Evolutionary conservation across 2,113 vertebrate species (phyloP).

Genomic region (Chlorodrepanis virens): DNA sequence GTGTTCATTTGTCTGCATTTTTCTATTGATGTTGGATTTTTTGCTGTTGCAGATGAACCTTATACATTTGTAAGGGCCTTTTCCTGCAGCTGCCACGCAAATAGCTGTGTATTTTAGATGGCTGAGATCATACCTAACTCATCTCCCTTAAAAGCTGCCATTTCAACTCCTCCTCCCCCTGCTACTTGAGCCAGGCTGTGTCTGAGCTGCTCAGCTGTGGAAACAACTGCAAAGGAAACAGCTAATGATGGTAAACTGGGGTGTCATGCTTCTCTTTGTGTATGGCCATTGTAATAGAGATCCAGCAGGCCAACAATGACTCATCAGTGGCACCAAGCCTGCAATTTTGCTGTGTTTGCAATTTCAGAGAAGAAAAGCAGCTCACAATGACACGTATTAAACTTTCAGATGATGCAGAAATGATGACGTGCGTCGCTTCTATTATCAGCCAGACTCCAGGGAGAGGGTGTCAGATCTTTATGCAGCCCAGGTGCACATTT

Average conservation of each 20-base stretch:
- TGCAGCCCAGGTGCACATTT: conserved; percentile 30
- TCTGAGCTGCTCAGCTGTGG: not conserved
- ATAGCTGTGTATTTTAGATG: not conserved
- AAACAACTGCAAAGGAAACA: not conserved
- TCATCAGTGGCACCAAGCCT: conserved; percentile 44
- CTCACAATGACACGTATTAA: conserved; percentile 49
- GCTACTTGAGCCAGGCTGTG: not conserved
- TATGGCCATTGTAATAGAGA: not conserved
- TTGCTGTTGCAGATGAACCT: not conserved
- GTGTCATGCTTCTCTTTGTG: not conserved
- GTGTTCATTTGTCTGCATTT: not conserved
- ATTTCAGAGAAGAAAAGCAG: conserved; percentile 31
- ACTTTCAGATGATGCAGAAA: conserved; percentile 53
- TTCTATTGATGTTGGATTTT: not conserved
- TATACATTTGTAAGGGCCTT: not conserved
- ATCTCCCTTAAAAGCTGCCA: not conserved
- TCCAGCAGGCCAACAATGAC: conserved; percentile 26
- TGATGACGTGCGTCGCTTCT: conserved; percentile 16
- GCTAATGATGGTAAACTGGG: not conserved
- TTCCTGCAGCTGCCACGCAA: not conserved
- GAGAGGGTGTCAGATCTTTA: not conserved
- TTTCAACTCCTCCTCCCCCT: not conserved
- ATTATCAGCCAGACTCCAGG: not conserved
- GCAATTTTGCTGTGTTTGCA: conserved; percentile 46
- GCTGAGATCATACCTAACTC: not conserved